Evolutionary conservation across 2,113 vertebrate species (phyloP), one percentile per base, ranked within the genome.

Genomic region (Lycocorax pyrrhopterus): DNA sequence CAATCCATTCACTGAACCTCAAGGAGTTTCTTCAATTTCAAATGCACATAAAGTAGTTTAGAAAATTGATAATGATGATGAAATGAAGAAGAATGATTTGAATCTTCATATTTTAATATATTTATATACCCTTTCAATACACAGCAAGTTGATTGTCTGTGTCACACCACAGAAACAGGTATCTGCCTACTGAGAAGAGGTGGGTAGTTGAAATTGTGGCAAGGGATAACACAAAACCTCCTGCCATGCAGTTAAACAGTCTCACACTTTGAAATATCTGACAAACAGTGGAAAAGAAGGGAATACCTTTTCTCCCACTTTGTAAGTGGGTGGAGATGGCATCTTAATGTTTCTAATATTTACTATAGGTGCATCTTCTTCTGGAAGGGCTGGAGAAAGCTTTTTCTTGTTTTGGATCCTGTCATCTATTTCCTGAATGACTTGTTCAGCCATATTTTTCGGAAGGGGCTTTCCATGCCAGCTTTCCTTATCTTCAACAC

Each of bases 381-480:
- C 94, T 0, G 99, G 99, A n/a, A 98, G 96, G 0, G 98, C 96
- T 1, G 99, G 98, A 93, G 98, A 98, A 94, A 99, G 97, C 90
- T 98, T 99, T 97, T 99, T 99, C 96, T 98, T 99, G 97, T 97
- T 99, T 81, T 98, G 98, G 88, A 99, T 98, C 96, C 96, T 98
- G 88, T 98, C 97, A 78, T 98, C 98, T 88, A 99, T 98, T 84
- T 99, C 99, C 92, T 98, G 98, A 94, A 98, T 97, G 16, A 98
- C 95, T 89, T 98, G 98, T 9, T 99, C 99, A 9, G 99, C 98
- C 98, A 99, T 98, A 93, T 99, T 99, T 97, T 99, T 99, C 12
- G 99, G 98, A 82, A 99, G 98, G 52, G 98, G 97, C 93, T 99
- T 99, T 80, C 98, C 99, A 19, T 99, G 99, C 99, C 99, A 99